Percentiles rank a stretch among this genome's conserved stretches.
Evolutionary conservation across 2,888 invertebrate species (phyloP).

Genomic region (Prionchulus punctatus): DNA sequence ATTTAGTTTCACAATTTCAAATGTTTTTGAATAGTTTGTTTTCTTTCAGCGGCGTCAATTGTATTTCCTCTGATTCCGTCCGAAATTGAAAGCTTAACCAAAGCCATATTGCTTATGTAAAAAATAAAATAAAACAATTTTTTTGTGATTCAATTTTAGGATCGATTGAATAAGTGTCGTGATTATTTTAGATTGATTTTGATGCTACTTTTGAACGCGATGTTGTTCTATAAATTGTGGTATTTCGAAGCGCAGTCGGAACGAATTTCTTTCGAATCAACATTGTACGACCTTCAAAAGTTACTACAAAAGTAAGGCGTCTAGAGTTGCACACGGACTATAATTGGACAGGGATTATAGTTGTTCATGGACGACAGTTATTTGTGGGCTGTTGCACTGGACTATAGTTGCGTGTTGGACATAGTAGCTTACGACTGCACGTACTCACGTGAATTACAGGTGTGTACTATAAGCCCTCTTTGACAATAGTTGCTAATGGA

Average conservation of each 20-base stretch:
- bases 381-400: too few relatives aligned
- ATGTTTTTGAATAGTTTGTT: background rate
- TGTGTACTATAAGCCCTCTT: too few relatives aligned
- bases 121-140: background rate
- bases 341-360: too few relatives aligned
- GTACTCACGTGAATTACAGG: too few relatives aligned
- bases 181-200: conserved; percentile 7
- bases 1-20: too few relatives aligned
- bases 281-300: background rate
- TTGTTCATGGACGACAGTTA: too few relatives aligned
- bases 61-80: background rate
- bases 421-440: too few relatives aligned
- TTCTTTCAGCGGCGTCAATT: background rate
- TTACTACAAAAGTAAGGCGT: background rate
- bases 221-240: conserved; percentile 11
- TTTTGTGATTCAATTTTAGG: background rate
- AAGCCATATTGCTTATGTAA: conserved; percentile 2
- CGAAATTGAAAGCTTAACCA: conserved; percentile 1
- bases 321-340: too few relatives aligned
- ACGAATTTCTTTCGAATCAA: background rate
- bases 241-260: conserved; percentile 5
- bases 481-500: too few relatives aligned
- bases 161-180: too few relatives aligned
- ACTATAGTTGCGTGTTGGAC: too few relatives aligned
- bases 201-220: conserved; percentile 8